Conservation (phyloP, 2,888 invertebrate species). For the Gymnosoma rotundatum region DNA sequence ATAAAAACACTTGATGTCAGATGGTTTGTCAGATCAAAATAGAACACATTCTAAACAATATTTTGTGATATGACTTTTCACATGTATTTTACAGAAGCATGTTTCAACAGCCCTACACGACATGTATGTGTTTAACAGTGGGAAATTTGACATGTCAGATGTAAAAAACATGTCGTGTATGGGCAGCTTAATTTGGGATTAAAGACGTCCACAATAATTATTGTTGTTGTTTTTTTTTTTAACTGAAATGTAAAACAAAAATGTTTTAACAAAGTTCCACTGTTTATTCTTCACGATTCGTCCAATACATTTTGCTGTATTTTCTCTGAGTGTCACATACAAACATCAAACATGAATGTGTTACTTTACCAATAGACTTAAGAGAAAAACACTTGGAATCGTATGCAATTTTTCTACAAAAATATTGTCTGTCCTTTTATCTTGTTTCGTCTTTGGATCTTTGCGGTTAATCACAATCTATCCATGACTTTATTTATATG, state of each 20-base stretch:
- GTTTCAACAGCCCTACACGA: no score
- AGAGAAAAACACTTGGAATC: neutral
- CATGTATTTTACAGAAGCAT: no score
- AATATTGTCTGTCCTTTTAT: conserved; percentile 27
- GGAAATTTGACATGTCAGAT: no score
- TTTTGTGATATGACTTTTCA: no score
- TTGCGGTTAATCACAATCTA: conserved; percentile 33
- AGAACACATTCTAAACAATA: no score
- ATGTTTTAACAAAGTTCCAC: neutral
- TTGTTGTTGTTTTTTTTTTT: no score
- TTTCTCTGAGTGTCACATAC: neutral
- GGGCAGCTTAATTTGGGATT: no score
- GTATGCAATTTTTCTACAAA: conserved; percentile 24
- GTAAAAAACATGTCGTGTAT: no score
- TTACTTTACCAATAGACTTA: conserved; percentile 15
- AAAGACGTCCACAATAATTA: no score
- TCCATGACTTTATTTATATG: conserved; percentile 31
- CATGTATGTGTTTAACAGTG: no score
- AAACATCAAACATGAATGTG: neutral
- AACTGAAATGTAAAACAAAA: neutral
- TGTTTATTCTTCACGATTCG: neutral
- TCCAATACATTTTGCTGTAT: conserved; percentile 3
- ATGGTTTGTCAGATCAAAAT: no score
- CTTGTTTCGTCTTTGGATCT: conserved; percentile 32
- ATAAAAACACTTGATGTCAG: no score